Percentiles rank a stretch among this genome's conserved stretches.
These are phyloP conservation scores for Pelvicachromis taeniatus DNA, from an alignment of 2,113 vertebrate genomes.

Conservation along the genomic window DNA sequence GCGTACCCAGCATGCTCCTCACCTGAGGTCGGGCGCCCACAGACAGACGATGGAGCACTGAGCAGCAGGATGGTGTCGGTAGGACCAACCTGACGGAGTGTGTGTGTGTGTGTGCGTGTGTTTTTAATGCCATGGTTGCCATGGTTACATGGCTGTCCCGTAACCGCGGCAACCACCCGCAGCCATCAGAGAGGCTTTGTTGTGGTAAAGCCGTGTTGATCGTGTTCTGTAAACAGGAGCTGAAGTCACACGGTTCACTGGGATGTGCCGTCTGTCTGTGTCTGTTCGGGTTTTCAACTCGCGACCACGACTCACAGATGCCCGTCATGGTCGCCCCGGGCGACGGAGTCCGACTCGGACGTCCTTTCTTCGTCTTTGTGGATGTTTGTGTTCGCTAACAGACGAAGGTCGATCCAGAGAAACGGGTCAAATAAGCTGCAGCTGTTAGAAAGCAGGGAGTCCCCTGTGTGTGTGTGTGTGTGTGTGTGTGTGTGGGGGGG, in stretches of 20 bases:
- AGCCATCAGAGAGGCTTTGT: not conserved
- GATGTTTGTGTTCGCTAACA: not conserved
- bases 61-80: conserved; percentile 7
- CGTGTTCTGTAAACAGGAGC: too few species aligned
- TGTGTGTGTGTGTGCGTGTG: not conserved
- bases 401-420: not conserved
- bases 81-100: not conserved
- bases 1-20: conserved; percentile 11
- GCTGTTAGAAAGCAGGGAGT: not conserved
- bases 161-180: not conserved
- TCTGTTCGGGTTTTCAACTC: not conserved
- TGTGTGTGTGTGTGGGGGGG: not conserved
- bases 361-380: rapidly evolving
- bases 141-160: not conserved
- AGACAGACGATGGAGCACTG: conserved; percentile 20
- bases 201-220: not conserved
- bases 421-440: not conserved
- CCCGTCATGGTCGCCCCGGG: not conserved
- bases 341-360: not conserved
- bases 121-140: not conserved
- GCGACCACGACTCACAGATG: rapidly evolving
- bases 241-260: too few species aligned
- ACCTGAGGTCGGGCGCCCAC: not conserved
- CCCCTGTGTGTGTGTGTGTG: not conserved
- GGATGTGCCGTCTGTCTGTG: too few species aligned